Conservation (phyloP, 2,113 vertebrate species). For the Arothron firmamentum region DNA sequence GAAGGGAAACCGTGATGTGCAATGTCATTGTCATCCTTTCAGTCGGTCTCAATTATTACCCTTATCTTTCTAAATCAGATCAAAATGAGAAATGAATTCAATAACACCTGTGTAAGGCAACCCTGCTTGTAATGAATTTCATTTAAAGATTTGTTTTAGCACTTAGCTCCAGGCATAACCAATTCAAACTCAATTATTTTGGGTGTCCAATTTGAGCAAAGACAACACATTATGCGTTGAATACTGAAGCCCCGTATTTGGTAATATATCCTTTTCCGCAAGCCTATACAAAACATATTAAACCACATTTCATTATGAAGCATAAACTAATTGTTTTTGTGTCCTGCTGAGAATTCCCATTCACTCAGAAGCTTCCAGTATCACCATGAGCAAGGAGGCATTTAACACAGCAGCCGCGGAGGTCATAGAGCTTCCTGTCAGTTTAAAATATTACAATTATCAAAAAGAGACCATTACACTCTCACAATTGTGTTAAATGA, state of each 20-base stretch:
- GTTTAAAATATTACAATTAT: slow-evolving; percentile 38
- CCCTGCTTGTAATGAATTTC: slow-evolving; percentile 75
- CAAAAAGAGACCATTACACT: slow-evolving; percentile 33
- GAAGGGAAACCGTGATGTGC: slow-evolving; percentile 64
- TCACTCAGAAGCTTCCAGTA: slow-evolving; percentile 25
- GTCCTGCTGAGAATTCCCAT: slow-evolving; percentile 40
- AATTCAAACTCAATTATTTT: slow-evolving; percentile 80
- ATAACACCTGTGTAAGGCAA: slow-evolving; percentile 74
- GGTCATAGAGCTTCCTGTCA: slow-evolving; percentile 28
- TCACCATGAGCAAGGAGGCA: slow-evolving; percentile 9
- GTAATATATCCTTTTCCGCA: slow-evolving; percentile 49
- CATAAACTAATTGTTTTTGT: slow-evolving; percentile 39
- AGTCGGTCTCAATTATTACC: slow-evolving; percentile 69
- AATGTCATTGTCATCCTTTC: slow-evolving; percentile 67
- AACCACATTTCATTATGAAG: slow-evolving; percentile 27
- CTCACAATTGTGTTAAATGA: slow-evolving; percentile 23
- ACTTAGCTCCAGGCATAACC: slow-evolving; percentile 75
- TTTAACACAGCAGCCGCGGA: slow-evolving; percentile 26
- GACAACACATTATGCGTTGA: slow-evolving; percentile 67
- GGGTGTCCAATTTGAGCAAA: slow-evolving; percentile 65
- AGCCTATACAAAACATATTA: slow-evolving; percentile 37
- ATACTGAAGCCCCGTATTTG: slow-evolving; percentile 55
- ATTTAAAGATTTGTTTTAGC: slow-evolving; percentile 79
- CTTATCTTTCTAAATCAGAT: slow-evolving; percentile 76
- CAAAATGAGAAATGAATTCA: slow-evolving; percentile 77